Conservation (phyloP, 1,140 invertebrate genomes). For the Maniola jurtina region DNA sequence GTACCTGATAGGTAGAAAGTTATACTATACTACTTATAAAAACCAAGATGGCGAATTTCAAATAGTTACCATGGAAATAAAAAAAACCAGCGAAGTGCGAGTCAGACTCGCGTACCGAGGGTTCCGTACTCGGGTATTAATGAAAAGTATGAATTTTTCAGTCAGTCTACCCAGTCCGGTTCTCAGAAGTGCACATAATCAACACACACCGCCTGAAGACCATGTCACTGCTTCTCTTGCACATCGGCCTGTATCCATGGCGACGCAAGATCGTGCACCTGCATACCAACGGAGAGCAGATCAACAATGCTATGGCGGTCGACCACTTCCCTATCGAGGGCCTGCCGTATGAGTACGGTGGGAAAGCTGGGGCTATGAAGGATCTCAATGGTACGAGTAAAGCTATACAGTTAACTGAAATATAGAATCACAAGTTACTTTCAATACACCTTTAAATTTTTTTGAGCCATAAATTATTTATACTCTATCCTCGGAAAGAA, state of each 20-base stretch:
- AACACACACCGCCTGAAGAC: conserved; percentile 66
- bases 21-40: too few species aligned
- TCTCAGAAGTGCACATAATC: conserved; percentile 64
- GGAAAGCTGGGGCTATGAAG: conserved; percentile 66
- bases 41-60: too few species aligned
- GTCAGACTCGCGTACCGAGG: too few species aligned
- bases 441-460: too few species aligned
- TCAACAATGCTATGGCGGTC: conserved; percentile 51
- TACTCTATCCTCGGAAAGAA: too few species aligned
- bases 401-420: too few species aligned
- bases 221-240: conserved; percentile 59
- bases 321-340: conserved; percentile 57
- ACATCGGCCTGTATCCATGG: conserved; percentile 65
- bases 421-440: too few species aligned
- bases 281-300: conserved; percentile 47
- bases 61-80: too few species aligned
- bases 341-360: conserved; percentile 65
- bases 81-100: too few species aligned
- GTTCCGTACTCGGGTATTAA: too few species aligned
- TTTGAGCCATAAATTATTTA: too few species aligned
- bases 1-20: too few species aligned
- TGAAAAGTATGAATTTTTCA: conserved; percentile 36
- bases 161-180: conserved; percentile 55
- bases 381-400: conserved; percentile 62
- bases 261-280: conserved; percentile 58